Evolutionary conservation across 2,113 vertebrate genomes (phyloP), one percentile per base, ranked within the genome.

Genomic region (Gasterosteus aculeatus): DNA sequence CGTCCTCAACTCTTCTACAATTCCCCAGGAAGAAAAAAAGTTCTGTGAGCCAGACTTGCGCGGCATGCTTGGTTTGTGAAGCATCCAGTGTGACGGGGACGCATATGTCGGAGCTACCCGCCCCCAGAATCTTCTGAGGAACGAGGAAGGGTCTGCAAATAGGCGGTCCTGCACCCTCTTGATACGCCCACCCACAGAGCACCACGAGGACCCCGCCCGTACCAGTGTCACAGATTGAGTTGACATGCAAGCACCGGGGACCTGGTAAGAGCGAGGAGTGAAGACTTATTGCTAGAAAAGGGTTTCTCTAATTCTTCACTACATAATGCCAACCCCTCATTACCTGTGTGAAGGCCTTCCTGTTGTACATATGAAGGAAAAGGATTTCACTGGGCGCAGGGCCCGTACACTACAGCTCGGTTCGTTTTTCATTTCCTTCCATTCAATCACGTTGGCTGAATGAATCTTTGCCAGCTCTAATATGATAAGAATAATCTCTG

Each of bases 401-500:
- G 69, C 69, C 57, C 33, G 22, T 68, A 71, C 26, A 42, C 54
- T 51, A 14, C 4, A 65, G 42, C 58, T 26, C 39, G 71, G 70
- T 72, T 81, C 5, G 26, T 12, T 12, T 35, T 67, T 69, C 14
- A 15, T 72, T 47, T 56, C 71, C 35, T 7, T 38, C 35, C 6
- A 38, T 57, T 71, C 19, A 49, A 46, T 51, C 5, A 61, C 29
- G 14, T 42, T 56, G 26, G 70, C 46, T 80, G 65, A 73, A 33
- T 56, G 72, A 62, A 71, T 39, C 14, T 67, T 78, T 14, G 47
- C 65, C 9, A 69, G 38, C 73, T 61, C 62, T 44, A 65, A 84
- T 77, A 75, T 80, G 87, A 84, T 76, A 49, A 68, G 71, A 79
- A 71, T 69, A 33, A 86, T 84, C 72, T 87, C 65, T 80, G 62